Conservation (phyloP, 2,113 vertebrate species). For the Ibidorhyncha struthersii region DNA sequence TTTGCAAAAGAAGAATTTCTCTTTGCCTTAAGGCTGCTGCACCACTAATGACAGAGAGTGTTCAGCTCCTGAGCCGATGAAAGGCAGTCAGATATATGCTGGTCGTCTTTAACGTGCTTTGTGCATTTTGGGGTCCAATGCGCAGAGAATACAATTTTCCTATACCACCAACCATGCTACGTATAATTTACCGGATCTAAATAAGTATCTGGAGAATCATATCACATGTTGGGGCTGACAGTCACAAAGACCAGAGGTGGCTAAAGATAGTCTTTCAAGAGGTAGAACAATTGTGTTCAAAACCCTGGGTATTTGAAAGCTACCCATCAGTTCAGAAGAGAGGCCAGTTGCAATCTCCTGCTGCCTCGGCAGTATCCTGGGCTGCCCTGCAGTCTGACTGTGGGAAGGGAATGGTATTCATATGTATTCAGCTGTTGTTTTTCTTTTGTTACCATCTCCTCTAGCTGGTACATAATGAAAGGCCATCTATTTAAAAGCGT, state of each 20-base stretch:
- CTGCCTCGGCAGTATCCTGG: neutral
- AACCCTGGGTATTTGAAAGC: neutral
- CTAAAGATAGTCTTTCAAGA: neutral
- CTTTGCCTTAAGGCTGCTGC: neutral
- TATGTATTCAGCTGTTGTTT: neutral
- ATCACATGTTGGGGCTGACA: neutral
- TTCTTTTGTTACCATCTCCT: neutral
- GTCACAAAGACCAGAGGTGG: neutral
- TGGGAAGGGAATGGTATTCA: rapidly evolving
- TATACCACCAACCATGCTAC: neutral
- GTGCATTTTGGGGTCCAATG: neutral
- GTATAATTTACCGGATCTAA: neutral
- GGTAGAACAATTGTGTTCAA: neutral
- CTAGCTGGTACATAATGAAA: neutral
- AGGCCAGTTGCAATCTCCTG: neutral
- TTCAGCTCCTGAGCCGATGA: neutral
- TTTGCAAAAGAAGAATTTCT: neutral
- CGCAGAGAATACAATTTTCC: neutral
- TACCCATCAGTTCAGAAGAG: neutral
- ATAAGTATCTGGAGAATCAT: neutral
- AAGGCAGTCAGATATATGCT: neutral
- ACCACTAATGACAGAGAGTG: neutral
- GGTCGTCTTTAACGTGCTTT: neutral
- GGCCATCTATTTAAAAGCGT: neutral
- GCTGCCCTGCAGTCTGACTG: neutral